phyloP scores from a whole-genome alignment of 2,888 invertebrate genomes.

The Heliconius ethilla region DNA sequence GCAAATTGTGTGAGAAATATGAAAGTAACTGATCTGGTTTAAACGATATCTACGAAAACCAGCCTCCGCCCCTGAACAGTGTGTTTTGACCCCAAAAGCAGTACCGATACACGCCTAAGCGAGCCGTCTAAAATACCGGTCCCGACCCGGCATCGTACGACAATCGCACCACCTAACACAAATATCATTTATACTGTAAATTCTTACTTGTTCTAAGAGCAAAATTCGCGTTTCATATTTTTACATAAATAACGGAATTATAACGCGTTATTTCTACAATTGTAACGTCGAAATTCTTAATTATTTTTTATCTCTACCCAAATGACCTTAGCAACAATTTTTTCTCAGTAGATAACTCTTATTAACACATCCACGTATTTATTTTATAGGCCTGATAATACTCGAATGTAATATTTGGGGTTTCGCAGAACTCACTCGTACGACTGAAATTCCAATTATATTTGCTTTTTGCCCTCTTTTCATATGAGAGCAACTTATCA shows the following conservation, averaged over 20 bases:
- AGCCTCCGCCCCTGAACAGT: constrained; percentile 47
- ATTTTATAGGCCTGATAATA: constrained; percentile 14
- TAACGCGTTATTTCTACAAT: not conserved
- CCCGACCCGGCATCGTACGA: constrained; percentile 60
- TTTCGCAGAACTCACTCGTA: constrained; percentile 17
- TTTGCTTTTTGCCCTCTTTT: constrained; percentile 18
- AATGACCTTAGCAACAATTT: constrained; percentile 20
- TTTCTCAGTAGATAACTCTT: not conserved
- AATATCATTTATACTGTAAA: constrained; percentile 37
- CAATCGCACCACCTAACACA: constrained; percentile 61
- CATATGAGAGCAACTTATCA: not conserved
- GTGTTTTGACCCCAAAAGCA: constrained; percentile 47
- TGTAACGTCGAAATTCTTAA: not conserved
- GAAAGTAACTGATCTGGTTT: constrained; percentile 48
- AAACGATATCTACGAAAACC: constrained; percentile 45
- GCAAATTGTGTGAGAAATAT: constrained; percentile 42
- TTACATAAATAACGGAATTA: constrained; percentile 33
- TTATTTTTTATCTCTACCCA: not conserved
- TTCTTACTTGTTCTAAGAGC: constrained; percentile 39
- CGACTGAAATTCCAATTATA: constrained; percentile 19
- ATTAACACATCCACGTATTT: constrained; percentile 15
- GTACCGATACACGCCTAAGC: constrained; percentile 33
- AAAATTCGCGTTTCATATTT: constrained; percentile 32
- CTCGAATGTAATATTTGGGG: constrained; percentile 8
- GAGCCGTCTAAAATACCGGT: constrained; percentile 48